Conservation (phyloP, 2,797 vertebrate species). For the Acridotheres tristis region DNA sequence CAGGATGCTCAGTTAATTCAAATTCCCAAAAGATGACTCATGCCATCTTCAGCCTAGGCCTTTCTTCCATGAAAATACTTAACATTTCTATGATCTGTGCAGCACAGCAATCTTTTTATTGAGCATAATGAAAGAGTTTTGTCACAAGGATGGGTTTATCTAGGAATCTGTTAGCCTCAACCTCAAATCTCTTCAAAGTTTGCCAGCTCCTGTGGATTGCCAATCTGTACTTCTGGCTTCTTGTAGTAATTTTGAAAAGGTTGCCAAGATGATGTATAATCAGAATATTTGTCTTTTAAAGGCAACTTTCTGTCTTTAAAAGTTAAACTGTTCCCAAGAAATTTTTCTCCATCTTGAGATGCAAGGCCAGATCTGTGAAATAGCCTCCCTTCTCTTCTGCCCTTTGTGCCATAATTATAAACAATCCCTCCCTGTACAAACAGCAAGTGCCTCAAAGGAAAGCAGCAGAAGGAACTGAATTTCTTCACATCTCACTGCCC, state of each 20-base stretch:
- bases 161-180: neutral
- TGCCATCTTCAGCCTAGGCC: neutral
- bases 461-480: neutral
- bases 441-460: neutral
- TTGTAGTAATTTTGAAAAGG: neutral
- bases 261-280: neutral
- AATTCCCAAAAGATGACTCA: constrained; percentile 2
- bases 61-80: constrained; percentile 18
- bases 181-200: neutral
- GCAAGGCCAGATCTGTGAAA: neutral
- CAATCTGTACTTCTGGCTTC: neutral
- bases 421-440: rapidly evolving
- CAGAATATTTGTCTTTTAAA: neutral
- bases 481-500: neutral
- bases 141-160: neutral
- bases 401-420: neutral
- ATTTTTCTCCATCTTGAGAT: neutral
- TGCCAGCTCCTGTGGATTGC: neutral
- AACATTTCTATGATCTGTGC: neutral
- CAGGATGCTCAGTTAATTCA: neutral
- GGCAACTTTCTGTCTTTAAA: neutral
- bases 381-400: neutral
- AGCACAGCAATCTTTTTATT: neutral
- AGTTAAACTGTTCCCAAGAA: neutral
- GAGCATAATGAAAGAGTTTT: neutral